Evolutionary conservation across 2,113 vertebrate genomes (phyloP).

Genomic region (Notechis scutatus): DNA sequence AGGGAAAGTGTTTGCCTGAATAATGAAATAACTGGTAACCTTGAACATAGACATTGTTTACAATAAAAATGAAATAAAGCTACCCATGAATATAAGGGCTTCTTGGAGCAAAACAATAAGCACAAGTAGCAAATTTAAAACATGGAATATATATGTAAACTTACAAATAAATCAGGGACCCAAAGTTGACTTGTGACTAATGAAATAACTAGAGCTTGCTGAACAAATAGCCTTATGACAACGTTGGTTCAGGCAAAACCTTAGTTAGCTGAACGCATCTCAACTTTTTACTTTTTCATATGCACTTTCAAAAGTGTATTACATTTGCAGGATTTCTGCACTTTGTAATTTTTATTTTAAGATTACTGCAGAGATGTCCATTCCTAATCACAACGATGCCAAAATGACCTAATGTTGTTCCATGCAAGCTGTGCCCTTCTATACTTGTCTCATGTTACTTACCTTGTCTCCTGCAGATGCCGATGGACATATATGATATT

Average conservation of each 20-base stretch:
- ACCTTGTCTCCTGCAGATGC: not conserved
- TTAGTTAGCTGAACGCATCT: too few species aligned
- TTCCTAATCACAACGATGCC: not conserved
- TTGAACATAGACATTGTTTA: slow-evolving; percentile 70
- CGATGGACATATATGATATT: not conserved
- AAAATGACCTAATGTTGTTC: not conserved
- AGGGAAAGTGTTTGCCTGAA: slow-evolving; percentile 67
- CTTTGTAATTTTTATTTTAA: not conserved
- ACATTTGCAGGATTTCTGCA: not conserved
- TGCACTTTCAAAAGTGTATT: not conserved
- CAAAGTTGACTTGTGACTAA: slow-evolving; percentile 53
- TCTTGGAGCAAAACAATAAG: slow-evolving; percentile 68
- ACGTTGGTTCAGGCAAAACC: slow-evolving; percentile 25
- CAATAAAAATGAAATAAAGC: slow-evolving; percentile 73
- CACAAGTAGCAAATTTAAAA: slow-evolving; percentile 67
- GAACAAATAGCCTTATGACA: slow-evolving; percentile 23
- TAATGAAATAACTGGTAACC: slow-evolving; percentile 72
- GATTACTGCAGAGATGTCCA: not conserved
- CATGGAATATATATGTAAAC: slow-evolving; percentile 50
- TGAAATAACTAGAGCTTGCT: slow-evolving; percentile 44
- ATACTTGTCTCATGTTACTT: not conserved
- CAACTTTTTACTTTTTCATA: not conserved
- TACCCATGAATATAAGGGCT: slow-evolving; percentile 58
- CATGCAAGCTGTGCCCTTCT: not conserved
- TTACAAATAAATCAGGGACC: slow-evolving; percentile 52